Conservation (phyloP, 2,888 invertebrate genomes). For the Campoplex capitator region DNA sequence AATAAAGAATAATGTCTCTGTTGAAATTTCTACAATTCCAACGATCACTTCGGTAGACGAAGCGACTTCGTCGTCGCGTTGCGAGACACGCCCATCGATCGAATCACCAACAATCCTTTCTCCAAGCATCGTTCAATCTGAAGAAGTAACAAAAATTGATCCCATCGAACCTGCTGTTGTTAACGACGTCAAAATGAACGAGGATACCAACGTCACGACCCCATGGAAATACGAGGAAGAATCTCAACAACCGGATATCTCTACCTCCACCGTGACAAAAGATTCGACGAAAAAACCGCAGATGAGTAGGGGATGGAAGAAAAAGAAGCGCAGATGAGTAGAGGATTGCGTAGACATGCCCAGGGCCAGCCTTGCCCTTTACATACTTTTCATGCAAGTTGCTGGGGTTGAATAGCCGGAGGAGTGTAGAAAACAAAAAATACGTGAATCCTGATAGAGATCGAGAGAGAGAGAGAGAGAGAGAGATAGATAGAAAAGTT, state of each 20-base stretch:
- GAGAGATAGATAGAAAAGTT: constrained; percentile 1
- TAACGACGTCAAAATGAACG: constrained; percentile 51
- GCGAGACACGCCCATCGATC: constrained; percentile 20
- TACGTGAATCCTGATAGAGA: no score
- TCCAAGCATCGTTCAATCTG: not conserved
- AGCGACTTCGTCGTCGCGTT: not conserved
- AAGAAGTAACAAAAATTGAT: constrained; percentile 11
- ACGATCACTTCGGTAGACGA: constrained; percentile 27
- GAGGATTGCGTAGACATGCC: constrained; percentile 84
- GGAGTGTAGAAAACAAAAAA: not conserved
- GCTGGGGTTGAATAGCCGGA: constrained; percentile 81
- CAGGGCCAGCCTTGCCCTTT: constrained; percentile 83
- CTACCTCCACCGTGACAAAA: constrained; percentile 58
- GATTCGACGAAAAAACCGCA: constrained; percentile 75
- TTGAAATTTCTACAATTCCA: constrained; percentile 35
- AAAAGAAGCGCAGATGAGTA: constrained; percentile 84
- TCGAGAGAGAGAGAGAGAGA: not conserved
- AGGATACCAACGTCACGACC: constrained; percentile 6
- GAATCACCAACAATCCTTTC: constrained; percentile 7
- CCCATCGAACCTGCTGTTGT: not conserved
- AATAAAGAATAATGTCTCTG: constrained; percentile 19
- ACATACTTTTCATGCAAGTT: constrained; percentile 83
- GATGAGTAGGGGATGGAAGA: constrained; percentile 81
- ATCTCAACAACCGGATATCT: constrained; percentile 68
- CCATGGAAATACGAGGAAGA: constrained; percentile 76